Conservation (phyloP, 2,888 invertebrate genomes). For the Scaptomyza polygonia region DNA sequence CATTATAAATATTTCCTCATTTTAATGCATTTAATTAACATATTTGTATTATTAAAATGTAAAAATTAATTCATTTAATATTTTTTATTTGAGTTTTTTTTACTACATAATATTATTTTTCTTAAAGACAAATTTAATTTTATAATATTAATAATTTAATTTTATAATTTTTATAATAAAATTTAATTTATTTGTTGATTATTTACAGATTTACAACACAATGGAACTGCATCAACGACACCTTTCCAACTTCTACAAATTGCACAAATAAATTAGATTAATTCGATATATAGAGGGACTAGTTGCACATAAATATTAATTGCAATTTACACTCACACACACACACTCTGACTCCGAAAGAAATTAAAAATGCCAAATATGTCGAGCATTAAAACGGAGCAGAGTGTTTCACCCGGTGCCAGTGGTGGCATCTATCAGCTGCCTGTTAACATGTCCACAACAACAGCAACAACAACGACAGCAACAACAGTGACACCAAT, state of each 20-base stretch:
- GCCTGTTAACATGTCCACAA: conserved; percentile 70
- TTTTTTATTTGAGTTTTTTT: too few relatives aligned
- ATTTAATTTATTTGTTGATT: background rate
- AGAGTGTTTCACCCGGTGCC: conserved; percentile 52
- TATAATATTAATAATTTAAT: too few relatives aligned
- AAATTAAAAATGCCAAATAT: conserved; percentile 47
- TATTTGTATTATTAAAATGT: too few relatives aligned
- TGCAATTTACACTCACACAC: conserved; percentile 12
- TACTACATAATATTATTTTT: too few relatives aligned
- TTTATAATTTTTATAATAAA: too few relatives aligned
- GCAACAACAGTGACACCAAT: conserved; percentile 3
- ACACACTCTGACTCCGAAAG: background rate
- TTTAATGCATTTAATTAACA: too few relatives aligned
- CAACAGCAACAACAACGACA: conserved; percentile 32
- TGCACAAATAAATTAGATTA: conserved; percentile 64
- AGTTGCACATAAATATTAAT: conserved; percentile 1
- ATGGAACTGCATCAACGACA: conserved; percentile 82
- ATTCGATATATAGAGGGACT: conserved; percentile 10
- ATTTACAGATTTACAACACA: conserved; percentile 68
- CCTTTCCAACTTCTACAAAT: conserved; percentile 81
- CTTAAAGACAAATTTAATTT: too few relatives aligned
- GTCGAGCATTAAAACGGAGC: conserved; percentile 66
- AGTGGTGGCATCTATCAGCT: conserved; percentile 56
- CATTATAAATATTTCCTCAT: too few relatives aligned
- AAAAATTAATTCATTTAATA: too few relatives aligned